Conservation (phyloP, 2,888 invertebrate genomes). For the Lasioglossum vierecki region DNA sequence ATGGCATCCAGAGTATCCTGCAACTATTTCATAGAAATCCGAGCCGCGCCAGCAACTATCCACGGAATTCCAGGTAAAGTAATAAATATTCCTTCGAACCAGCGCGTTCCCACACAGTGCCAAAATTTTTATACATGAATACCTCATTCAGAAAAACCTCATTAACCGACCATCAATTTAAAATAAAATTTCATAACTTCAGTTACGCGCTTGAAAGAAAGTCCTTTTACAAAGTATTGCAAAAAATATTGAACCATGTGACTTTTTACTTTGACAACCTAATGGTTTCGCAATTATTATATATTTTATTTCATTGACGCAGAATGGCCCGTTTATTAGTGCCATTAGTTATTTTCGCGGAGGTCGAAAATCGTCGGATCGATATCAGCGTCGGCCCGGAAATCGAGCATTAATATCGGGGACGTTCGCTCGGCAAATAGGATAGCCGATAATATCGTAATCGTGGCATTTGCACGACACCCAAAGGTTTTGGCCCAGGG, state of each 20-base stretch:
- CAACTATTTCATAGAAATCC: conserved; percentile 19
- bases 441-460: neutral
- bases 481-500: neutral
- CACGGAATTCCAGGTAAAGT: conserved; percentile 19
- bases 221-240: too few species aligned
- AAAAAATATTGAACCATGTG: neutral
- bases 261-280: neutral
- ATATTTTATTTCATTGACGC: neutral
- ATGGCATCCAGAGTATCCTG: conserved; percentile 16
- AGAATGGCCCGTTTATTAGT: neutral
- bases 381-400: neutral
- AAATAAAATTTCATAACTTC: neutral
- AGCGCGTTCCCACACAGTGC: neutral
- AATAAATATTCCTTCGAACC: conserved; percentile 19
- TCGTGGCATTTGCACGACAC: neutral
- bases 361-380: neutral
- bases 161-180: neutral
- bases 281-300: neutral
- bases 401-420: neutral
- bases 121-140: neutral
- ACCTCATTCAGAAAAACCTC: neutral
- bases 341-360: neutral
- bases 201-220: neutral
- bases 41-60: conserved; percentile 13
- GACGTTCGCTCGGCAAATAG: neutral